phyloP scores from a whole-genome alignment of 2,113 vertebrate genomes.

The Cichladusa arquata region DNA sequence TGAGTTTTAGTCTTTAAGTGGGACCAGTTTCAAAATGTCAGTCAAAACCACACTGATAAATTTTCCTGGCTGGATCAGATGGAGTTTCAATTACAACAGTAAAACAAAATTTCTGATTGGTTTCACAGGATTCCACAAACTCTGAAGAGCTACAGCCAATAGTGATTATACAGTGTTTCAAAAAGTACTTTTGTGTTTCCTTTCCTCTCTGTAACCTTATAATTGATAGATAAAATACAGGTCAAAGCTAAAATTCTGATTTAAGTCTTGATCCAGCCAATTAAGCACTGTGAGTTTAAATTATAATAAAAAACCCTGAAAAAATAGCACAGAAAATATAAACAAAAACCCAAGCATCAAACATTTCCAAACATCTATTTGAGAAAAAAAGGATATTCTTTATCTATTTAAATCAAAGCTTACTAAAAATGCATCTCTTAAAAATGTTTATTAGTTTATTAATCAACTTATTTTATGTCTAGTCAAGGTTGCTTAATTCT shows the following conservation, averaged over 20 bases:
- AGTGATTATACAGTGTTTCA: not conserved
- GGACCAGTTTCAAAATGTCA: not conserved
- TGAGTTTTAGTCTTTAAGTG: not conserved
- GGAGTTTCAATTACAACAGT: not conserved
- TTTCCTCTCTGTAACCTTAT: not conserved
- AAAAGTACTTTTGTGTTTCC: not conserved
- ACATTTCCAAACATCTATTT: rapidly evolving
- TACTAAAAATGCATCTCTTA: rapidly evolving
- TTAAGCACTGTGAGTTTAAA: not conserved
- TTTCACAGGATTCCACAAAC: not conserved
- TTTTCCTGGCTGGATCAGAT: not conserved
- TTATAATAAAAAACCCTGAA: not conserved
- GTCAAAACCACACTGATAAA: not conserved
- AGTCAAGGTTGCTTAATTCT: not conserved
- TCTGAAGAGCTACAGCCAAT: not conserved
- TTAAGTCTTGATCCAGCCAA: not conserved
- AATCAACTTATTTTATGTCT: not conserved
- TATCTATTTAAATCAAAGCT: not conserved
- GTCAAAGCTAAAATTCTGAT: not conserved
- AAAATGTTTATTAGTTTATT: not conserved
- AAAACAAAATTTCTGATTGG: not conserved
- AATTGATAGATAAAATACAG: not conserved
- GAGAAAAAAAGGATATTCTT: not conserved
- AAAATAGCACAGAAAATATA: not conserved
- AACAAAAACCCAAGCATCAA: not conserved